Evolutionary conservation across 2,113 vertebrate species (phyloP).

Genomic region (Rallus limicola): DNA sequence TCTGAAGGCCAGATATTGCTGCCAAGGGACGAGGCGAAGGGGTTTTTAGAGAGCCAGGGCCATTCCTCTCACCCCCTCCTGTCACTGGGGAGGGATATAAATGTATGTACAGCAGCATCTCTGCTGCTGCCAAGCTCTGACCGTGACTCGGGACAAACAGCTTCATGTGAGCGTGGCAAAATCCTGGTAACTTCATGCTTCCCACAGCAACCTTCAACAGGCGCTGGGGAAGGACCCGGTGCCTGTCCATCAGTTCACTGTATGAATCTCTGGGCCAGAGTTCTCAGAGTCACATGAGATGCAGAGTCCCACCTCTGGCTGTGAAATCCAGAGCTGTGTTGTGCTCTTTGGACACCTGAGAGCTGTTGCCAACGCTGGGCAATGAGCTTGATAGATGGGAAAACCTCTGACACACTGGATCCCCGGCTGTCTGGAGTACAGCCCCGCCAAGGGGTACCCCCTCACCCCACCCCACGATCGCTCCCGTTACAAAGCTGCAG

Average conservation of each 20-base stretch:
- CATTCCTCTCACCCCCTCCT: not conserved
- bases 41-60: not conserved
- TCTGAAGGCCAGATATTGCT: not conserved
- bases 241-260: not conserved
- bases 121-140: not conserved
- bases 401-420: not conserved
- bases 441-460: not conserved
- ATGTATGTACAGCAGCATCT: not conserved
- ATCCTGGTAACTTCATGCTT: not conserved
- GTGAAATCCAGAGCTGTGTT: not conserved
- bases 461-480: rapidly evolving
- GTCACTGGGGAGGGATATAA: not conserved
- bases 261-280: not conserved
- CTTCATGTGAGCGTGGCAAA: not conserved
- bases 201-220: not conserved
- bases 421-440: too few relatives aligned
- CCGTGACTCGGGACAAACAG: not conserved
- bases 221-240: not conserved
- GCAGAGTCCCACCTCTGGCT: not conserved
- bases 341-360: not conserved
- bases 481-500: not conserved
- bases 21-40: not conserved
- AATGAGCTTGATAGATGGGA: not conserved
- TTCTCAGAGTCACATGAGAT: not conserved
- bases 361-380: not conserved